phyloP scores from a whole-genome alignment of 2,797 vertebrate genomes.

The Onychomys torridus region DNA sequence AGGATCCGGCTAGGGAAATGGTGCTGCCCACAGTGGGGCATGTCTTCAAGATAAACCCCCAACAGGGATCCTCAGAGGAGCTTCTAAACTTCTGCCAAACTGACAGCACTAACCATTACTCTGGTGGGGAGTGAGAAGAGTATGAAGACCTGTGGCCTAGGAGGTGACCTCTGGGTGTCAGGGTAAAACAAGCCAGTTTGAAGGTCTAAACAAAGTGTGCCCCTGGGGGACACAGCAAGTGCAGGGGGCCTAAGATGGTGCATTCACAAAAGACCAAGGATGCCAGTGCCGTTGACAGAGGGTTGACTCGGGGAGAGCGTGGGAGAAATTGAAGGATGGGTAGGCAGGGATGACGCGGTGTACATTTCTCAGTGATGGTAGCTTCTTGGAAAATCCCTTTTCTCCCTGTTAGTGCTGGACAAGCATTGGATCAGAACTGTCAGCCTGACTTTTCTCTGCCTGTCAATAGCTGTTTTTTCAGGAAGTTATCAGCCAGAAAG shows the following conservation, averaged over 20 bases:
- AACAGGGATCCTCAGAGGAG: neutral
- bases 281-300: rapidly evolving
- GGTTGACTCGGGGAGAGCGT: neutral
- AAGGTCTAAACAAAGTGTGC: neutral
- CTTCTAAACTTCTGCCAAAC: neutral
- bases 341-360: rapidly evolving
- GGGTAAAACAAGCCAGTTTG: neutral
- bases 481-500: neutral
- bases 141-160: neutral
- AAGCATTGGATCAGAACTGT: neutral
- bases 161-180: rapidly evolving
- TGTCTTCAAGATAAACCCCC: neutral
- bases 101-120: neutral
- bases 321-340: neutral
- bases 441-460: neutral
- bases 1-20: neutral
- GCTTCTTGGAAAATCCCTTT: neutral
- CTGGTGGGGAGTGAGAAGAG: neutral
- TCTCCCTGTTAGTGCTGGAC: neutral
- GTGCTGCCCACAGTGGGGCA: neutral
- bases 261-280: neutral
- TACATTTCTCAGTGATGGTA: neutral
- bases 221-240: neutral
- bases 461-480: neutral
- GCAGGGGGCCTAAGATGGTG: neutral